Base-by-base conservation (phyloP, 1,140 invertebrate species). In the Colletes latitarsis region DNA sequence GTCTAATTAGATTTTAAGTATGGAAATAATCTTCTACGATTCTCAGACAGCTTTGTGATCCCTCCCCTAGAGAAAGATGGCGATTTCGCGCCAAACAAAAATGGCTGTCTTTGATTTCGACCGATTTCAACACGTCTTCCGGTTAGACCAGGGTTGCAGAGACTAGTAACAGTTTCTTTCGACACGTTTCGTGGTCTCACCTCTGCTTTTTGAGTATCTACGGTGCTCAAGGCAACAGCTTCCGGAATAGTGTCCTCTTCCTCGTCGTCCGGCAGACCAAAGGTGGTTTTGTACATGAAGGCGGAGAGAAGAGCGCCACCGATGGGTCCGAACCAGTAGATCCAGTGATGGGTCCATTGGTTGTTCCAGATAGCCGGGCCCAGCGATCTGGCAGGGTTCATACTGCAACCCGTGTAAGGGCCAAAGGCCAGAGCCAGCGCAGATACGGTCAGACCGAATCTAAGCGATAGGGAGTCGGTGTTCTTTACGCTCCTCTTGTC, bases 341-440 rank as follows among this genome's bases (percentile, higher is more conserved):
- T 72, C 97, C 97, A 98, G 68, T 97, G 96, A 74, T 94, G 78
- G 0, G 89, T 78, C 95, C 96, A 98, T 46, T 94, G 92, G 17
- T 94, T 94, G 73, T 96, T 96, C 91, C 97, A 96, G 1, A 97
- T 83, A 0, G 96, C 97, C 0, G 97, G 97, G 0, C 94, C 97
- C 55, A 98, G 95, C 53, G 96, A 96, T 83, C 97, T 95, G 1
- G 96, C 97, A 0, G 97, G 97, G 89, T 98, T 98, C 96, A 98
- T 96, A 87, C 96, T 96, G 63, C 95, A 96, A 1, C 96, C 96
- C 6, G 96, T 97, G 82, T 95, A 96, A 15, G 93, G 94, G 1
- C 93, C 95, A 10, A 93, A 90, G 0, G 92, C 90, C 0, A 92
- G 91, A 0, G 94, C 94, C 21, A 95, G 77, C 5, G 91, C 94